phyloP scores from a whole-genome alignment of 2,113 vertebrate species.

The Euleptes europaea region DNA sequence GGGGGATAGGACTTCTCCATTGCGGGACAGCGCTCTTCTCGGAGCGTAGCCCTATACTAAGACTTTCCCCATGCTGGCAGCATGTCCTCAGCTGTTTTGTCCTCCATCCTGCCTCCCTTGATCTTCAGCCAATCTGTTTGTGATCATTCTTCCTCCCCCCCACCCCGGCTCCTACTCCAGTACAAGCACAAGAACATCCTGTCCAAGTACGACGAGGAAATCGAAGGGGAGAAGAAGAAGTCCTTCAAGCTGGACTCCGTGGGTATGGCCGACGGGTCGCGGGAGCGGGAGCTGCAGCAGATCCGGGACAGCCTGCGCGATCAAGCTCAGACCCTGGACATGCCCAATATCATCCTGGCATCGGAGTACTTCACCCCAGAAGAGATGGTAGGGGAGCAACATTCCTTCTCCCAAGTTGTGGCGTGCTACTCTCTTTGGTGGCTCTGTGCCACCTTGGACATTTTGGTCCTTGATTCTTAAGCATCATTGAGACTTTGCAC shows the following conservation, averaged over 20 bases:
- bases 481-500: too few species aligned
- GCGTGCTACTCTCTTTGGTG: too few species aligned
- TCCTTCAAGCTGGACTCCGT: constrained; percentile 82
- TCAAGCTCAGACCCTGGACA: constrained; percentile 84
- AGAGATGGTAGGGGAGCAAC: constrained; percentile 79
- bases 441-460: neutral
- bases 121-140: too few species aligned
- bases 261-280: constrained; percentile 78
- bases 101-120: neutral
- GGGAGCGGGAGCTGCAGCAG: constrained; percentile 84
- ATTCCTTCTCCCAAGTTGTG: rapidly evolving
- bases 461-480: neutral
- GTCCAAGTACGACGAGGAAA: constrained; percentile 90
- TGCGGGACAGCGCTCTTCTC: too few species aligned
- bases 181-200: constrained; percentile 79
- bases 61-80: neutral
- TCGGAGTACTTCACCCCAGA: constrained; percentile 86
- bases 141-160: neutral
- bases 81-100: neutral
- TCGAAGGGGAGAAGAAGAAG: constrained; percentile 87
- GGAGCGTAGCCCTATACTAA: too few species aligned
- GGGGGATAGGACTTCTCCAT: too few species aligned
- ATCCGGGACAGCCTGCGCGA: constrained; percentile 80
- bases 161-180: constrained; percentile 46
- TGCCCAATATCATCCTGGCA: constrained; percentile 75